phyloP scores from a whole-genome alignment of 2,888 invertebrate species.

The Cephus sareptanus region DNA sequence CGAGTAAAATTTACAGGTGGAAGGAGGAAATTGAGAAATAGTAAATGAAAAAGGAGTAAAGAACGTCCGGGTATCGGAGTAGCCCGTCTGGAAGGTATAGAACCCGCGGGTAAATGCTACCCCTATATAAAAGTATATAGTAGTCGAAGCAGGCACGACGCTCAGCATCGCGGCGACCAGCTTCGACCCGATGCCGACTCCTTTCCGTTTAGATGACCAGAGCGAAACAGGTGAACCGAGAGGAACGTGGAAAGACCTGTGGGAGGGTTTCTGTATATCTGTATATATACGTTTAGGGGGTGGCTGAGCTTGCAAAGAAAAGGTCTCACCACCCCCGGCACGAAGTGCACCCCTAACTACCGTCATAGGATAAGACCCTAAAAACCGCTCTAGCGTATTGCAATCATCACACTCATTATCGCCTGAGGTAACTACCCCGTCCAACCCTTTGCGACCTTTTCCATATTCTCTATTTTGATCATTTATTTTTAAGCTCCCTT shows the following conservation, averaged over 20 bases:
- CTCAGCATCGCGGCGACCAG: background rate
- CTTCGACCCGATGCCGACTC: background rate
- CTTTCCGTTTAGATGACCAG: background rate
- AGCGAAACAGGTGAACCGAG: conserved; percentile 19
- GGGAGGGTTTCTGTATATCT: background rate
- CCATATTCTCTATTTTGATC: background rate
- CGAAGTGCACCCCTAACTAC: background rate
- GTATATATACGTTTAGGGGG: background rate
- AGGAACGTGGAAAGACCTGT: background rate
- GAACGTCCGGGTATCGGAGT: conserved; percentile 5
- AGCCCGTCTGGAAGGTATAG: background rate
- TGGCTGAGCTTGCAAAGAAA: conserved; percentile 17
- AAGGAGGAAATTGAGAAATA: background rate
- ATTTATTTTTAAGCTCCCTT: background rate
- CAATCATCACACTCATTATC: too few relatives aligned
- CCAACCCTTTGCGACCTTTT: background rate
- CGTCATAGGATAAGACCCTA: too few relatives aligned
- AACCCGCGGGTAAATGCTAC: background rate
- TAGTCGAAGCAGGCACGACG: background rate
- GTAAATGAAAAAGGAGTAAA: conserved; percentile 7
- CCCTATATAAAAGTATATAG: background rate
- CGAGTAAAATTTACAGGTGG: conserved; percentile 39
- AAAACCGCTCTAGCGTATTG: too few relatives aligned
- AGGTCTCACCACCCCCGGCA: background rate
- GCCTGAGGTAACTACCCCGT: too few relatives aligned